Percentiles rank a stretch among this genome's conserved stretches.
Evolutionary conservation across 2,888 invertebrate species (phyloP).

Genomic region (Watsonalla cultraria): DNA sequence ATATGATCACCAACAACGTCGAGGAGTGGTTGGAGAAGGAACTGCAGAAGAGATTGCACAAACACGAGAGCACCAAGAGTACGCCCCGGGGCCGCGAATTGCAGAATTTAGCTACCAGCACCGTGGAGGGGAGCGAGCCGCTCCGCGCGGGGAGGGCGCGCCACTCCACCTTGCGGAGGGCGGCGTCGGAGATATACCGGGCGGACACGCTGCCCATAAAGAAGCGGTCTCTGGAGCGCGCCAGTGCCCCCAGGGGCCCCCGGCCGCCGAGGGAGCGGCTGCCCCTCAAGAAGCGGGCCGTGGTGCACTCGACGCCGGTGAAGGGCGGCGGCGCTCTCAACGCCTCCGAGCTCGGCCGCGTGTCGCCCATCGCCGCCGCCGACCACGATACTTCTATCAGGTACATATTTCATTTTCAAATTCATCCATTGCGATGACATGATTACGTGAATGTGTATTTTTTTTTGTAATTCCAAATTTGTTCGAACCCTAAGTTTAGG

Average conservation of each 20-base stretch:
- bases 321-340: constrained; percentile 34
- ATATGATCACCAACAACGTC: constrained; percentile 33
- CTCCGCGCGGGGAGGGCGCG: constrained; percentile 28
- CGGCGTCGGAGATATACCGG: constrained; percentile 37
- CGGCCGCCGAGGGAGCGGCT: constrained; percentile 14
- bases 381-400: constrained; percentile 5
- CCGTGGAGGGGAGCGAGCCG: constrained; percentile 39
- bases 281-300: constrained; percentile 53
- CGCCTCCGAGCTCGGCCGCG: constrained; percentile 41
- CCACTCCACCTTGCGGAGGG: constrained; percentile 26
- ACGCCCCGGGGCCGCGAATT: constrained; percentile 30
- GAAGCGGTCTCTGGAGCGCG: constrained; percentile 44
- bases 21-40: constrained; percentile 44
- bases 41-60: constrained; percentile 18
- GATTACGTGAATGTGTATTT: no score
- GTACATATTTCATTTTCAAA: no score
- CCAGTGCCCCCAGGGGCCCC: not conserved
- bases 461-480: no score
- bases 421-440: no score
- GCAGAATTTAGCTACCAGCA: constrained; percentile 41
- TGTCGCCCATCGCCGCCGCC: constrained; percentile 49
- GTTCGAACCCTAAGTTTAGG: no score
- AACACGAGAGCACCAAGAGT: constrained; percentile 8
- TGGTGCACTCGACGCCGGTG: constrained; percentile 61
- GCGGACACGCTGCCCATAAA: constrained; percentile 51